phyloP scores from a whole-genome alignment of 2,113 vertebrate genomes.

The Brienomyrus brachyistius region DNA sequence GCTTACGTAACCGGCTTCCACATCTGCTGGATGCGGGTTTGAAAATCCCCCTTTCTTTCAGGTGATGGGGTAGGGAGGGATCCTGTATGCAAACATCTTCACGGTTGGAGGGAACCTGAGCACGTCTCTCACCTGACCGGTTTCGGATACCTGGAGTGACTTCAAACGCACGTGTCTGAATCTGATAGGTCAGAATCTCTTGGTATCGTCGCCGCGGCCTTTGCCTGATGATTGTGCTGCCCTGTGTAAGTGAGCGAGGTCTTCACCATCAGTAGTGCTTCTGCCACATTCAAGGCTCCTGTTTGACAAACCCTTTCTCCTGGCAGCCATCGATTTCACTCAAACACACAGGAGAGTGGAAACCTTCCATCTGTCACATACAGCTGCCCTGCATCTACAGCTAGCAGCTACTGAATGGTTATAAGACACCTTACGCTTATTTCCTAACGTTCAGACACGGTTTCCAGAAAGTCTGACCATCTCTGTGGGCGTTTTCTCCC shows the following conservation, averaged over 20 bases:
- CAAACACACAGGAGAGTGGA: background rate
- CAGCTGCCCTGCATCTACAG: background rate
- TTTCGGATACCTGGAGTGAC: background rate
- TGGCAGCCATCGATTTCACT: background rate
- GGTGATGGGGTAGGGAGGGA: background rate
- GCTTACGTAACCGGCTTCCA: background rate
- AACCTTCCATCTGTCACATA: background rate
- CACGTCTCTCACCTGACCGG: background rate
- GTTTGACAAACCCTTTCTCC: background rate
- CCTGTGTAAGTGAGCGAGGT: background rate
- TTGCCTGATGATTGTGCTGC: background rate
- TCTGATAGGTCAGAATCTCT: background rate
- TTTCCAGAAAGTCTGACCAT: background rate
- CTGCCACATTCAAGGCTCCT: background rate
- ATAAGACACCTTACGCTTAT: background rate
- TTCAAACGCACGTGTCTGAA: background rate
- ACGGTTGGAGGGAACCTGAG: background rate
- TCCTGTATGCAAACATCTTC: background rate
- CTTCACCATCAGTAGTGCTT: background rate
- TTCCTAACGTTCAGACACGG: background rate
- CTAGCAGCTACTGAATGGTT: background rate
- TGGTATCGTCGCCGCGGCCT: background rate
- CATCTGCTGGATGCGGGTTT: background rate
- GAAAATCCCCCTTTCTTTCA: background rate
- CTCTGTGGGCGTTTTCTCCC: background rate